phyloP scores from a whole-genome alignment of 2,113 vertebrate species.

The Grammomys surdaster region DNA sequence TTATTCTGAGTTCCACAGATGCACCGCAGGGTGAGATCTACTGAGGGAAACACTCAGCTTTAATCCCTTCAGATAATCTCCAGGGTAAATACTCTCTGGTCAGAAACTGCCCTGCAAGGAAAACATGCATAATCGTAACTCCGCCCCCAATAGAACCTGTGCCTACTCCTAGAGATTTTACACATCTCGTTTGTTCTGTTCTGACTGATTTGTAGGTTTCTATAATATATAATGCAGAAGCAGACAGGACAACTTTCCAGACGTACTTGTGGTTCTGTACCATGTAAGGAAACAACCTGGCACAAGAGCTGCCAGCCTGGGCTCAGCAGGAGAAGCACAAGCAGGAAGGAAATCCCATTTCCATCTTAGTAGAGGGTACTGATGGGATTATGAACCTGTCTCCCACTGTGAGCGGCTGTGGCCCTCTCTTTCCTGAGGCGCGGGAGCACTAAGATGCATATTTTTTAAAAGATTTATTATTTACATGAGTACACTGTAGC shows the following conservation, averaged over 20 bases:
- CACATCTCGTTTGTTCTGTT: neutral
- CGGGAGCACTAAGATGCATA: neutral
- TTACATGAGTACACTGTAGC: no score
- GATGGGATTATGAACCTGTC: neutral
- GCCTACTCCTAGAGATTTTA: neutral
- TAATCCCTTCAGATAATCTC: slow-evolving; percentile 34
- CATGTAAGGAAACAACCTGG: neutral
- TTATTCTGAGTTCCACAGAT: neutral
- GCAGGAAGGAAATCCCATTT: slow-evolving; percentile 27
- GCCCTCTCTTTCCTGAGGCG: neutral
- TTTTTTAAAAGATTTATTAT: no score
- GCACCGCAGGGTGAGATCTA: neutral
- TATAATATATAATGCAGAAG: neutral
- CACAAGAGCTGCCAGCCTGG: neutral
- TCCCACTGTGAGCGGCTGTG: slow-evolving; percentile 44
- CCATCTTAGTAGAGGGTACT: neutral
- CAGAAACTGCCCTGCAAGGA: slow-evolving; percentile 12
- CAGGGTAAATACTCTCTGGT: neutral
- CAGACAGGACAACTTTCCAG: neutral
- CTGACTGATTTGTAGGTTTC: neutral
- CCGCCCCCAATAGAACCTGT: neutral
- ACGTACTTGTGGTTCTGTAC: neutral
- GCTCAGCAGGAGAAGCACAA: slow-evolving; percentile 19
- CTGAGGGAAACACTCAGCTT: neutral
- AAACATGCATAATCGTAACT: neutral